A percentile compares a stretch with the other conserved stretches of the same genome.
These are phyloP conservation scores for Megaceryle alcyon DNA, from an alignment of 2,797 vertebrate species.

Conservation along the genomic window DNA sequence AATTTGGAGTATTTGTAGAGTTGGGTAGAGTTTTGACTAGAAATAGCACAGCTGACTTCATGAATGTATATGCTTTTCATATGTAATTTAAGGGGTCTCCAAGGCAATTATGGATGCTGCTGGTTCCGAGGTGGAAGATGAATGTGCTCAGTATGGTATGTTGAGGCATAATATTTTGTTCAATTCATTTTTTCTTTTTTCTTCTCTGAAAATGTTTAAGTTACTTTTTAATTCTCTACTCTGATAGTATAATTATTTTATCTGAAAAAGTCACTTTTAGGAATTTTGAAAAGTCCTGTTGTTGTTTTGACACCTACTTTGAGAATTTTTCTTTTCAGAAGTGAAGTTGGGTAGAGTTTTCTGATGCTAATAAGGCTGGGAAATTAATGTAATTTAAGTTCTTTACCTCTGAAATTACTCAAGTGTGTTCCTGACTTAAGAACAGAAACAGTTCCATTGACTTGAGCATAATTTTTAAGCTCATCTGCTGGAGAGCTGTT, in stretches of 20 bases:
- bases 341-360: background rate
- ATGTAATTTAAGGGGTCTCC: conserved; percentile 84
- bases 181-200: background rate
- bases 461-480: background rate
- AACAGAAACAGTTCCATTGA: background rate
- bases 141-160: conserved; percentile 82
- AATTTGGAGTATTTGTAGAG: background rate
- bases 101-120: conserved; percentile 87
- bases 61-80: background rate
- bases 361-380: background rate
- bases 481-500: background rate
- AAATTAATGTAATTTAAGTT: background rate
- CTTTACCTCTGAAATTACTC: background rate
- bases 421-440: background rate
- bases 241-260: background rate
- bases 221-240: background rate
- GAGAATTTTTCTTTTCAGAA: background rate
- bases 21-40: background rate
- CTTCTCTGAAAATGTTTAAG: background rate
- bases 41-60: background rate
- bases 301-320: background rate
- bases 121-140: conserved; percentile 76
- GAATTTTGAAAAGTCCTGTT: background rate
- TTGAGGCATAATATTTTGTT: background rate
- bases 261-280: background rate